Percentiles rank a stretch among this genome's conserved stretches.
These are phyloP conservation scores for Palythoa caribaeorum DNA, from an alignment of 92 coral and sea anemone species.

Conservation along the genomic window DNA sequence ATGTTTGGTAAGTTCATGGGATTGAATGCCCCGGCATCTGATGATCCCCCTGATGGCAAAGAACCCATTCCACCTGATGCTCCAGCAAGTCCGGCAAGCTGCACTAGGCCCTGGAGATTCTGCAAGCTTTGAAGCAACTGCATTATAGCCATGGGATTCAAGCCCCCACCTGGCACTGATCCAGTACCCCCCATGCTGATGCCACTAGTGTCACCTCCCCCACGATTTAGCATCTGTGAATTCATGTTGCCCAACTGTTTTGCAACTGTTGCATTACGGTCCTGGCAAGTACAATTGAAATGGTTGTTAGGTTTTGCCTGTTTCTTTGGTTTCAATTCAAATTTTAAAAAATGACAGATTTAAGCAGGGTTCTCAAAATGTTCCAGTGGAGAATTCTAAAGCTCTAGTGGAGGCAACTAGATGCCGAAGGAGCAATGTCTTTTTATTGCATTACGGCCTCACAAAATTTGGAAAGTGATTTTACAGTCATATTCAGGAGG, in stretches of 20 bases:
- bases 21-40: constrained; percentile 24
- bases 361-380: too few relatives aligned
- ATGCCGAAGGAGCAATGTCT: too few relatives aligned
- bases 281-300: constrained; percentile 53
- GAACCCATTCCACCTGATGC: constrained; percentile 22
- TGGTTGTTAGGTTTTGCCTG: neutral
- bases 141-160: constrained; percentile 86
- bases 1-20: constrained; percentile 23
- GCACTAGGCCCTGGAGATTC: constrained; percentile 43
- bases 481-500: too few relatives aligned
- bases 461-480: too few relatives aligned
- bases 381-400: too few relatives aligned
- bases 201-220: constrained; percentile 29
- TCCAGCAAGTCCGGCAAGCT: constrained; percentile 56
- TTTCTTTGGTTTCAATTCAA: neutral
- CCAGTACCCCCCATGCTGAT: neutral
- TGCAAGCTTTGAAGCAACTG: constrained; percentile 90
- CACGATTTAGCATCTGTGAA: constrained; percentile 40
- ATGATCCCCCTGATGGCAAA: constrained; percentile 20
- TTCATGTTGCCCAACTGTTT: constrained; percentile 62
- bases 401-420: too few relatives aligned
- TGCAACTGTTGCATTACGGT: constrained; percentile 78
- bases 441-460: too few relatives aligned
- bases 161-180: constrained; percentile 43
- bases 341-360: too few relatives aligned